Evolutionary conservation across 2,888 invertebrate species (phyloP).

Genomic region (Formica aserva): DNA sequence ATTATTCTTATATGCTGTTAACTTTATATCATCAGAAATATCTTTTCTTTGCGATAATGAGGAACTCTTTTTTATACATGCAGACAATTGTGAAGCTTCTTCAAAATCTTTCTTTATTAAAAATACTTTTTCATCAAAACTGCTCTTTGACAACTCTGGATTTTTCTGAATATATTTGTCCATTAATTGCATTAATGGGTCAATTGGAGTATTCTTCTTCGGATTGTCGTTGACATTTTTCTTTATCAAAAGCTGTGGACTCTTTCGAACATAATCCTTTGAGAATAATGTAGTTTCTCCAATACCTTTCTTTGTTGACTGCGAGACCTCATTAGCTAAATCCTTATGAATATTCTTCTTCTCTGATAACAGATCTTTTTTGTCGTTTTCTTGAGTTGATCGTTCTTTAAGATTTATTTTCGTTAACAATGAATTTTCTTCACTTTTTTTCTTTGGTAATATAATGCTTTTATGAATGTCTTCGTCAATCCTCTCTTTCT

Average conservation of each 20-base stretch:
- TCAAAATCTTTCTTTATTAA: slow-evolving; percentile 4
- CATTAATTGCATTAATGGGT: slow-evolving; percentile 32
- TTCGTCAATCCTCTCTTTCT: not conserved
- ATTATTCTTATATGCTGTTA: not conserved
- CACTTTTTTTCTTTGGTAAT: not conserved
- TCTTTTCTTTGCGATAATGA: slow-evolving; percentile 1
- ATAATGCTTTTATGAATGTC: not conserved
- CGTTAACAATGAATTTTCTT: not conserved
- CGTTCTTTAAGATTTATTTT: not conserved
- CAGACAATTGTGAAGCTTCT: not conserved
- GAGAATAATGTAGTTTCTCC: slow-evolving; percentile 7
- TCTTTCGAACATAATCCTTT: not conserved
- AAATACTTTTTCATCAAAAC: not conserved
- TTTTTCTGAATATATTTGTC: not conserved
- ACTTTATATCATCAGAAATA: slow-evolving; percentile 17
- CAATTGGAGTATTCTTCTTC: not conserved
- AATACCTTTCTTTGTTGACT: not conserved
- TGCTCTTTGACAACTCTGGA: not conserved
- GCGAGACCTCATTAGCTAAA: not conserved
- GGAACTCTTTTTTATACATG: not conserved
- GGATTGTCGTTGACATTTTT: slow-evolving; percentile 7
- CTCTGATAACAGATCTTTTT: not conserved
- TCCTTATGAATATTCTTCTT: not conserved
- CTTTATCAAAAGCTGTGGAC: not conserved
- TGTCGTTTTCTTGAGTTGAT: not conserved